These are phyloP conservation scores for Punctoribates punctum DNA, from an alignment of 2,888 invertebrate genomes.

Conservation along the genomic window DNA sequence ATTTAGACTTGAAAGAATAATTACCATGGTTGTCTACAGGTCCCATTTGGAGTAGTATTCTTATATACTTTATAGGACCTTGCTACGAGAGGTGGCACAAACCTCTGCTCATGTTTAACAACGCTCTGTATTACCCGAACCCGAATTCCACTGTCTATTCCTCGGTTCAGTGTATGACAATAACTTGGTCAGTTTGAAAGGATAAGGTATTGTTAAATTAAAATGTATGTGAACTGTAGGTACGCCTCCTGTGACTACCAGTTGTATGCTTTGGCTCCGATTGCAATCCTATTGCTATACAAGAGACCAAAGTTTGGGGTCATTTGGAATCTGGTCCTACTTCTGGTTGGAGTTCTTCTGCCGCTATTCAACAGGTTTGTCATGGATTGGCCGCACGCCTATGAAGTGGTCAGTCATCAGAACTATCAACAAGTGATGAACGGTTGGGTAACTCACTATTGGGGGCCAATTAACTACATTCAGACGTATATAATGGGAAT, in stretches of 20 bases:
- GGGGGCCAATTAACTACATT: neutral
- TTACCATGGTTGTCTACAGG: neutral
- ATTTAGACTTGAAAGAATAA: neutral
- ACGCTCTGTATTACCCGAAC: neutral
- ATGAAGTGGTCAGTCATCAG: neutral
- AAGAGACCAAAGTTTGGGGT: conserved; percentile 23
- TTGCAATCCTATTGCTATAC: conserved; percentile 9
- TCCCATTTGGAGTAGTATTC: neutral
- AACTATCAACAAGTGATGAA: neutral
- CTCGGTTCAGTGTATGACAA: neutral
- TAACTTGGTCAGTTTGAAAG: neutral
- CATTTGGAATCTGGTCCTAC: neutral
- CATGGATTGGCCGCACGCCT: neutral
- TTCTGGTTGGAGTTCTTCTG: neutral
- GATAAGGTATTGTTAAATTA: neutral
- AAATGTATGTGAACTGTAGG: neutral
- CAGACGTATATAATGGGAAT: conserved; percentile 3
- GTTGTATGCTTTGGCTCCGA: conserved; percentile 33
- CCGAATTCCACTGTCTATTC: neutral
- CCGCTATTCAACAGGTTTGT: neutral
- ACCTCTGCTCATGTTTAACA: neutral
- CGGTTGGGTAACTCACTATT: neutral
- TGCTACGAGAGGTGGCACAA: neutral
- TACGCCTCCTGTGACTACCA: conserved; percentile 10
- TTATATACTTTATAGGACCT: neutral